phyloP scores from a whole-genome alignment of 2,113 vertebrate species.

The Asarcornis scutulata region DNA sequence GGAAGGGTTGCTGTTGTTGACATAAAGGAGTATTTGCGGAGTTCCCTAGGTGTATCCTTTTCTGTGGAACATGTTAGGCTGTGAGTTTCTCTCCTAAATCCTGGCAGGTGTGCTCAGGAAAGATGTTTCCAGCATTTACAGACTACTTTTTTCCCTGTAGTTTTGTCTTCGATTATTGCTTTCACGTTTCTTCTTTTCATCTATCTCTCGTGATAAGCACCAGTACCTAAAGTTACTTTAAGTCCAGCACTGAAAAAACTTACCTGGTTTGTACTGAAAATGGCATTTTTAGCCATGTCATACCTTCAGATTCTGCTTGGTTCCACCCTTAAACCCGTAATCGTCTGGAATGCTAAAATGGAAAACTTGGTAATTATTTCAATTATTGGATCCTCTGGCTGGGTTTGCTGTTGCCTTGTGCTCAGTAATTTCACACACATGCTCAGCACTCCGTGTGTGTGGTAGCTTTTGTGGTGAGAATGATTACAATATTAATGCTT shows the following conservation, averaged over 20 bases:
- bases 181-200: neutral
- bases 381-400: neutral
- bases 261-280: neutral
- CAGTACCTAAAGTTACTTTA: neutral
- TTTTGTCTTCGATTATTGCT: neutral
- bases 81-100: accelerated
- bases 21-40: neutral
- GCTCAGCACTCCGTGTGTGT: neutral
- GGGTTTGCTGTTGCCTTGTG: neutral
- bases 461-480: neutral
- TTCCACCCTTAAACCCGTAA: neutral
- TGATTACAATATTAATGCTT: neutral
- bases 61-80: neutral
- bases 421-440: neutral
- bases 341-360: neutral
- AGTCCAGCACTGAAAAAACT: neutral
- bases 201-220: neutral
- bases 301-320: neutral
- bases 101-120: neutral
- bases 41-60: neutral
- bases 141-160: neutral
- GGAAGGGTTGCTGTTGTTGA: neutral
- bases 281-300: neutral
- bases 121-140: neutral
- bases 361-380: neutral